Percentiles rank a stretch among this genome's conserved stretches.
Conservation (phyloP, 2,797 vertebrate genomes). For the Neomorphus geoffroyi region DNA sequence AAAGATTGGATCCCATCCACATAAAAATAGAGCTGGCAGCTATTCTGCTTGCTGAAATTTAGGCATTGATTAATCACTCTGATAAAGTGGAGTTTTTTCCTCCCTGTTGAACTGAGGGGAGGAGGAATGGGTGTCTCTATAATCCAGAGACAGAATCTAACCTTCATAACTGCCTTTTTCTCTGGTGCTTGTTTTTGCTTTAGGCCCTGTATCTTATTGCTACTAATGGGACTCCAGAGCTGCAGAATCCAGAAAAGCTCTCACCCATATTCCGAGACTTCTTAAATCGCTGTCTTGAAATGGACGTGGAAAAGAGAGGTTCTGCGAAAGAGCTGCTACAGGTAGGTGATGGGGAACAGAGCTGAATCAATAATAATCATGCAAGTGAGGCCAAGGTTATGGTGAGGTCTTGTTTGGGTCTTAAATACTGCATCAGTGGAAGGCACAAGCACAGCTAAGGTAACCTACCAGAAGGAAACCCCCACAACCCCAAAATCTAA, state of each 20-base stretch:
- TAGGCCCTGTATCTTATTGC: slow-evolving; percentile 98
- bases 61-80: slow-evolving; percentile 3
- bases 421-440: background rate
- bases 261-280: slow-evolving; percentile 91
- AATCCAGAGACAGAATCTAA: background rate
- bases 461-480: background rate
- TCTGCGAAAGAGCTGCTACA: slow-evolving; percentile 93
- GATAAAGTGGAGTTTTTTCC: background rate
- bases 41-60: slow-evolving; percentile 16
- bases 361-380: background rate
- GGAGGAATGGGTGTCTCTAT: background rate
- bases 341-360: slow-evolving; percentile 70
- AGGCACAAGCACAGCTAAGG: background rate
- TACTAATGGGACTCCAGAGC: slow-evolving; percentile 94
- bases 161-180: background rate
- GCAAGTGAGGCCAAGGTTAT: background rate
- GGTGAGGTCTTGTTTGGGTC: background rate
- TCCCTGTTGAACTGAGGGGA: background rate
- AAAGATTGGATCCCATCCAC: slow-evolving; percentile 52
- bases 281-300: slow-evolving; percentile 93
- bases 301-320: slow-evolving; percentile 97
- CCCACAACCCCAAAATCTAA: background rate
- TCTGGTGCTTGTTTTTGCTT: background rate
- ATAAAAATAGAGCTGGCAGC: background rate
- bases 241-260: slow-evolving; percentile 95